These are phyloP conservation scores for Priocnemis perturbator DNA, from an alignment of 2,888 invertebrate species.

Conservation along the genomic window DNA sequence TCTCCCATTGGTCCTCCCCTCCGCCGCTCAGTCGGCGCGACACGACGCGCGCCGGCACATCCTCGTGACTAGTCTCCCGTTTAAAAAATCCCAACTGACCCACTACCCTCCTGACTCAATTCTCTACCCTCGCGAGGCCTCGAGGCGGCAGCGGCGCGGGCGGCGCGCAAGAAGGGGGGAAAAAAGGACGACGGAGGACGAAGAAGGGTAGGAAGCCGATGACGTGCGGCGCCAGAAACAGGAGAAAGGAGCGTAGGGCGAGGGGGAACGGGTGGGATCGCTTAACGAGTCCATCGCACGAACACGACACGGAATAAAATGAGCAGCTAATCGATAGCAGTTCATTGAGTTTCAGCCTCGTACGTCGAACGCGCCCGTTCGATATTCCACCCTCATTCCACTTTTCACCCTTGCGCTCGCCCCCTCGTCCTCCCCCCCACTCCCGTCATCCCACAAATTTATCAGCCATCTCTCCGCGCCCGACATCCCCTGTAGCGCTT, in stretches of 20 bases:
- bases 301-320: constrained; percentile 61
- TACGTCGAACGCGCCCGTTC: too few relatives aligned
- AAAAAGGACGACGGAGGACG: constrained; percentile 35
- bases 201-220: constrained; percentile 6
- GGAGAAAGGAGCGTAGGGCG: constrained; percentile 23
- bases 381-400: constrained; percentile 9
- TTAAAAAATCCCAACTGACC: constrained; percentile 65
- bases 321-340: constrained; percentile 69
- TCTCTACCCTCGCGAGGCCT: constrained; percentile 47
- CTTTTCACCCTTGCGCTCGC: constrained; percentile 7
- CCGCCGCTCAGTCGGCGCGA: constrained; percentile 1
- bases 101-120: constrained; percentile 71
- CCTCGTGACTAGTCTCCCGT: constrained; percentile 44
- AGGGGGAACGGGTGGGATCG: constrained; percentile 27
- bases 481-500: constrained; percentile 12
- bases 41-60: constrained; percentile 29
- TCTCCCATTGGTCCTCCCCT: constrained; percentile 41
- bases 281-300: constrained; percentile 55
- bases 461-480: constrained; percentile 26
- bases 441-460: constrained; percentile 34
- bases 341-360: constrained; percentile 70
- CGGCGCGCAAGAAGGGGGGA: constrained; percentile 35
- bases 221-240: not conserved
- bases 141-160: constrained; percentile 41
- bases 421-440: constrained; percentile 15